Percentiles rank a stretch among this genome's conserved stretches.
phyloP scores from a whole-genome alignment of 2,888 invertebrate genomes.

The Petrolisthes manimaculis region DNA sequence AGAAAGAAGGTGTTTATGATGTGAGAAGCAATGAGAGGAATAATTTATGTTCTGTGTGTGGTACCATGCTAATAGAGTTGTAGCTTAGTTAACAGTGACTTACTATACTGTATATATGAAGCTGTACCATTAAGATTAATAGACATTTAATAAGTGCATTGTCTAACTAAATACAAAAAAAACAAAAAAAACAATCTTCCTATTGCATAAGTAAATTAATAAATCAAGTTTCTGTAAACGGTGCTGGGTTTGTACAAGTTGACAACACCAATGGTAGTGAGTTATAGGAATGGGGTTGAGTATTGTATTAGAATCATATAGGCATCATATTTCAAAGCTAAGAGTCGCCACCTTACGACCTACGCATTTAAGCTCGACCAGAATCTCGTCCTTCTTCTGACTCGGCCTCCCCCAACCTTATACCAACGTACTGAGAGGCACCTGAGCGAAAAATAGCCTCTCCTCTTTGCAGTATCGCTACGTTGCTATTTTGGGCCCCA shows the following conservation, averaged over 20 bases:
- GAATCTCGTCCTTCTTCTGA: background rate
- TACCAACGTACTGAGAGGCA: slow-evolving; percentile 30
- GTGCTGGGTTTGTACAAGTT: background rate
- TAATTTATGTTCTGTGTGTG: too few species aligned
- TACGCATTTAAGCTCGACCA: background rate
- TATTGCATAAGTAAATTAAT: too few species aligned
- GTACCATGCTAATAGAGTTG: too few species aligned
- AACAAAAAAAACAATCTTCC: too few species aligned
- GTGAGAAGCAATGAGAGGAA: too few species aligned
- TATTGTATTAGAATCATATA: background rate
- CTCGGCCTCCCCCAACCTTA: background rate
- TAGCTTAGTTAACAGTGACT: too few species aligned
- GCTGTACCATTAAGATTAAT: too few species aligned
- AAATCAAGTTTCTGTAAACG: too few species aligned
- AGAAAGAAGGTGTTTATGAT: too few species aligned
- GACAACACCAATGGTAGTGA: background rate
- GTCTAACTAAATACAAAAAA: too few species aligned
- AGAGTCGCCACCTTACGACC: background rate
- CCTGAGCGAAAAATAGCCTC: slow-evolving; percentile 42
- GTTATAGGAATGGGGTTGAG: background rate
- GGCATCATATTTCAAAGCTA: background rate
- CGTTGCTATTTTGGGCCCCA: slow-evolving; percentile 34
- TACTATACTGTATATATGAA: too few species aligned
- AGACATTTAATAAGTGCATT: too few species aligned
- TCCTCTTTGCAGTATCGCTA: slow-evolving; percentile 44